These are phyloP conservation scores for Tamias sibiricus DNA, from an alignment of 2,113 vertebrate species.

Conservation along the genomic window DNA sequence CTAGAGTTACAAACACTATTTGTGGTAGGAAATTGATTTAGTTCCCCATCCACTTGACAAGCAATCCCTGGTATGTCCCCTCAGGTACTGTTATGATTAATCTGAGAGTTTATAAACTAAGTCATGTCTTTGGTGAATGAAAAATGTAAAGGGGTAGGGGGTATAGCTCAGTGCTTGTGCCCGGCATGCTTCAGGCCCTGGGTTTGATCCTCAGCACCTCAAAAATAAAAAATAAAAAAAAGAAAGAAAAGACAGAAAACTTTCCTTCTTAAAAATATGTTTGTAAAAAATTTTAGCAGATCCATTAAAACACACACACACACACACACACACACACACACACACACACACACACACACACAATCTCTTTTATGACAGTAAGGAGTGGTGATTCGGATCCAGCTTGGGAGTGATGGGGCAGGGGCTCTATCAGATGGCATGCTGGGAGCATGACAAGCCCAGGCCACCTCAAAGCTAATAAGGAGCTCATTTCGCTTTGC, in stretches of 20 bases:
- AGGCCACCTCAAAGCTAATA: not conserved
- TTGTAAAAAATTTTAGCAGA: slow-evolving; percentile 22
- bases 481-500: not conserved
- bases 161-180: not conserved
- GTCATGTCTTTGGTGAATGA: not conserved
- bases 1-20: not conserved
- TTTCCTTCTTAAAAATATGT: slow-evolving; percentile 20
- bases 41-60: not conserved
- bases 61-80: not conserved
- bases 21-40: slow-evolving; percentile 43
- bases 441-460: not conserved
- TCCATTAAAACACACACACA: slow-evolving; percentile 26
- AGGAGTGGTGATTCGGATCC: no score
- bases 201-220: not conserved
- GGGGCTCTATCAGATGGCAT: not conserved
- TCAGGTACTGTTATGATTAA: slow-evolving; percentile 39
- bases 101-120: slow-evolving; percentile 20
- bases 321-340: no score
- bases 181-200: not conserved
- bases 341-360: no score
- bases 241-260: not conserved
- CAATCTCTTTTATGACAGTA: not conserved
- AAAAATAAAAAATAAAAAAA: not conserved
- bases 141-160: not conserved
- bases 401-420: accelerated